These are phyloP conservation scores for Drosophila tristis DNA, from an alignment of 1,140 invertebrate species.

Conservation along the genomic window DNA sequence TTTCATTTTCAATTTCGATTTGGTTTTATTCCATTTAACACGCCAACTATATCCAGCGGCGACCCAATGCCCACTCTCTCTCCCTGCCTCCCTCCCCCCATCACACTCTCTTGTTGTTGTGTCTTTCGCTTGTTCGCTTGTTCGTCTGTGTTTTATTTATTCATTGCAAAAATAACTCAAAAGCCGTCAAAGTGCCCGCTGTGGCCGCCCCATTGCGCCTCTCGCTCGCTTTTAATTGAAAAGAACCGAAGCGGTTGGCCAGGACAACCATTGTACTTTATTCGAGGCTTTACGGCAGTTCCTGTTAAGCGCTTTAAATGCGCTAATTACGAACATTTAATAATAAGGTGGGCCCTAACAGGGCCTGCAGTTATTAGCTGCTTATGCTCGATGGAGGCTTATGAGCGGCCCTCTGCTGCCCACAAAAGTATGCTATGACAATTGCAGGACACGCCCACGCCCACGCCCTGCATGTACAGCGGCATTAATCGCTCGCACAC, in stretches of 20 bases:
- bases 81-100: background rate
- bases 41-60: constrained; percentile 33
- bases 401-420: background rate
- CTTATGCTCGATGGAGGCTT: constrained; percentile 36
- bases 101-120: constrained; percentile 10
- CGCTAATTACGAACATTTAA: too few species aligned
- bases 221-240: constrained; percentile 53
- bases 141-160: constrained; percentile 57
- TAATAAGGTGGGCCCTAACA: background rate
- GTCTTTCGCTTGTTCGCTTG: constrained; percentile 21
- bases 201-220: constrained; percentile 12
- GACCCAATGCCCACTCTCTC: background rate
- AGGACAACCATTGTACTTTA: background rate
- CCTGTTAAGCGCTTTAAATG: too few species aligned
- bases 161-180: constrained; percentile 67
- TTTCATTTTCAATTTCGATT: constrained; percentile 68
- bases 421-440: constrained; percentile 8
- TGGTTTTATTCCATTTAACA: constrained; percentile 81
- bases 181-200: constrained; percentile 60
- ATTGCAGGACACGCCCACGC: background rate
- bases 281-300: background rate
- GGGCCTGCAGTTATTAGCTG: constrained; percentile 44
- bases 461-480: background rate
- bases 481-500: constrained; percentile 34
- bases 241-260: constrained; percentile 18